These are phyloP conservation scores for Lepus timidus DNA, from an alignment of 2,113 vertebrate species.

Conservation along the genomic window DNA sequence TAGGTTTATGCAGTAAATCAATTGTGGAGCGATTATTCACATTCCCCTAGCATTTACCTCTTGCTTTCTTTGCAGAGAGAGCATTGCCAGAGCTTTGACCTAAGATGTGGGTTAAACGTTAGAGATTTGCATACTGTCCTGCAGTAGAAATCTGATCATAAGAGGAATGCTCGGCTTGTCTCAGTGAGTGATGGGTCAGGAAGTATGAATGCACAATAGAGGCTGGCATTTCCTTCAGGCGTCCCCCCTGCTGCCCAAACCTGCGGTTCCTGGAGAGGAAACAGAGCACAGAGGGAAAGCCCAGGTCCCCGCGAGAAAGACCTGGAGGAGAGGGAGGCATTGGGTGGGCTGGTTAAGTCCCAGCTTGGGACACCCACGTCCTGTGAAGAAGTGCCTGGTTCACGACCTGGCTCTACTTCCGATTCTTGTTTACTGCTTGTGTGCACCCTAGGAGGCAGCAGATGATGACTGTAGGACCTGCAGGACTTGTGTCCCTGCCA, in stretches of 20 bases:
- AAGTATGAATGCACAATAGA: not conserved
- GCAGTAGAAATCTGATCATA: not conserved
- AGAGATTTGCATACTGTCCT: not conserved
- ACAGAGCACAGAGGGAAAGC: slow-evolving; percentile 30
- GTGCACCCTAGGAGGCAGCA: too few species aligned
- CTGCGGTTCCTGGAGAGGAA: not conserved
- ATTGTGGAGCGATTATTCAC: slow-evolving; percentile 49
- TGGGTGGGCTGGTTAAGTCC: too few species aligned
- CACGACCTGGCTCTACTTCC: too few species aligned
- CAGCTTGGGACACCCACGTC: too few species aligned
- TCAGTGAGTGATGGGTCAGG: not conserved
- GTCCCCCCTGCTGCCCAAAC: not conserved
- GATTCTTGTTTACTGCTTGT: too few species aligned
- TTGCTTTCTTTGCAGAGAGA: slow-evolving; percentile 38
- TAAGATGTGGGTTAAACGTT: not conserved
- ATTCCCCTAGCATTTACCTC: not conserved
- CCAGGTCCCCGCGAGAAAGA: not conserved
- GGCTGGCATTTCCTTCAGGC: not conserved
- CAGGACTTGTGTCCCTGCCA: too few species aligned
- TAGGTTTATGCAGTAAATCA: slow-evolving; percentile 13
- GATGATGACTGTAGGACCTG: too few species aligned
- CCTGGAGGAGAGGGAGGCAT: not conserved
- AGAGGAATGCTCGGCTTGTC: not conserved
- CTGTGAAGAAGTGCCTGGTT: too few species aligned
- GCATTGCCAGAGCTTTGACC: not conserved